Base-by-base conservation (phyloP, 2,888 invertebrate genomes). In the Mythimna loreyi region DNA sequence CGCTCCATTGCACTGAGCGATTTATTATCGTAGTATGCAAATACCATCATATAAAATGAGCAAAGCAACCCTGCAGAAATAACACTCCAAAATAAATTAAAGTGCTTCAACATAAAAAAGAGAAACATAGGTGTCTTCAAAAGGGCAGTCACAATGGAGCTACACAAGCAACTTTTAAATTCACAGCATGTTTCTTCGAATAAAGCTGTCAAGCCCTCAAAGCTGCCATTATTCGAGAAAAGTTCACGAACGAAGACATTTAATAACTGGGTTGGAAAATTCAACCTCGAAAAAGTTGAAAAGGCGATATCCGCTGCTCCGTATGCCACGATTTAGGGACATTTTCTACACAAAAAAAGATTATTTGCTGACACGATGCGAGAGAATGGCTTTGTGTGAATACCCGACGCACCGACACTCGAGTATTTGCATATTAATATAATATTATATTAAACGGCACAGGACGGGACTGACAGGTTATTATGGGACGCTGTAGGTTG, bases 231-330 rank as follows among this genome's bases (percentile, higher is more conserved):
- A 70, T 71, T 59, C n/a, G 49, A 28, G 19, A 56, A 75, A 80
- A 62, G 58, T 49, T 45, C 74, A 43, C 40, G 60, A 62, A 60
- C 63, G 68, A 56, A 79, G 75, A 75, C 62, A 63, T 80, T 74
- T 75, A 79, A 69, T 70, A 77, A 75, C 65, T 80, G 76, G 76
- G 70, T 59, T 36, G 76, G 80, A 80, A 78, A 75, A 75, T 75
- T 70, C 60, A 52, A 60, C 76, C 70, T 75, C 76, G 55, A 13
- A n/a, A 47, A 78, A 73, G 55, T 64, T 70, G 50, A 62, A 75
- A 78, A 75, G 70, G 57, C 61, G 45, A 57, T 57, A 55, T 33
- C 55, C 68, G 33, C 25, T 40, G n/a, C 74, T 36, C 16, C 50
- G 40, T 52, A 33, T n/a, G 43, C 8, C 52, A 30, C 40, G 64